Evolutionary conservation across 2,113 vertebrate genomes (phyloP).

Genomic region (Bothrops jararaca): DNA sequence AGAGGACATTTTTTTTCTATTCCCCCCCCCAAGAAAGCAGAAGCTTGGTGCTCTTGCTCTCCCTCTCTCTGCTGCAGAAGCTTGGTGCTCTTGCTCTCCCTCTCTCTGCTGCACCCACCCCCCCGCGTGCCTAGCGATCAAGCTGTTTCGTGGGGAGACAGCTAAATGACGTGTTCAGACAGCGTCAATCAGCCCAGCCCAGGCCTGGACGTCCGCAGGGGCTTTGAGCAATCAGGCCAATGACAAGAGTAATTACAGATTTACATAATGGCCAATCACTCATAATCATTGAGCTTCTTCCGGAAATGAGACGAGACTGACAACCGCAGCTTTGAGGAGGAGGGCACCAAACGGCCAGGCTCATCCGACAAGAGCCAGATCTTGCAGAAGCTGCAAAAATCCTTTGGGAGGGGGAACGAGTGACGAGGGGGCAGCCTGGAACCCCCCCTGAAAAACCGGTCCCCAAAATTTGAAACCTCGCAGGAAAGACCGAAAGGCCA

Average conservation of each 20-base stretch:
- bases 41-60: accelerated
- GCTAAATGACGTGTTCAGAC: conserved; percentile 5
- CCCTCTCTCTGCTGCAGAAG: accelerated
- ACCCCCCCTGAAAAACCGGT: not conserved
- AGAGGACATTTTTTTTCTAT: not conserved
- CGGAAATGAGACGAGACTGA: too few relatives aligned
- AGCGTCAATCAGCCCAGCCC: not conserved
- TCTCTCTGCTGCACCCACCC: not conserved
- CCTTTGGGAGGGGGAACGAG: not conserved
- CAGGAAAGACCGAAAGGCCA: too few relatives aligned
- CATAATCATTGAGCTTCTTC: not conserved
- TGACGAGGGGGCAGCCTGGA: not conserved
- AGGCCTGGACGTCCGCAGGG: too few relatives aligned
- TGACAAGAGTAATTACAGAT: not conserved
- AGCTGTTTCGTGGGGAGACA: not conserved
- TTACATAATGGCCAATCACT: not conserved
- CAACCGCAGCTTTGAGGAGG: not conserved
- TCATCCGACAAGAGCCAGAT: too few relatives aligned
- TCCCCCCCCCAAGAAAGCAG: accelerated
- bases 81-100: too few relatives aligned
- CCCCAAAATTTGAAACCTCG: not conserved
- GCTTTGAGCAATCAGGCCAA: too few relatives aligned
- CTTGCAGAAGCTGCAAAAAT: not conserved
- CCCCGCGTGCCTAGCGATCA: too few relatives aligned
- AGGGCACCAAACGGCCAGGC: not conserved